Percentiles rank a stretch among this genome's conserved stretches.
Evolutionary conservation across 1,140 invertebrate genomes (phyloP).

Genomic region (Onthophagus taurus): DNA sequence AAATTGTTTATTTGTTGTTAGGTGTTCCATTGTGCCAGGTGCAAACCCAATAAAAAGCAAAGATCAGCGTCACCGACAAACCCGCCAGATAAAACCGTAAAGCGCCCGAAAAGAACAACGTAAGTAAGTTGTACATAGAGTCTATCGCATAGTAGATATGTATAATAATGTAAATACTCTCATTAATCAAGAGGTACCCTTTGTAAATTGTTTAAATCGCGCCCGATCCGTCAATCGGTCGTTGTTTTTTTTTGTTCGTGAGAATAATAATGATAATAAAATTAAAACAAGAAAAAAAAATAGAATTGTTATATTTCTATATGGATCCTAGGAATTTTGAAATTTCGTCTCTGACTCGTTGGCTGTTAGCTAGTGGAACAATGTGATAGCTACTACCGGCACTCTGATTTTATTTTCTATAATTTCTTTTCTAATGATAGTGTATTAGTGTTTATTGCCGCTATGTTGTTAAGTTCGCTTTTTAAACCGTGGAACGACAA

Average conservation of each 20-base stretch:
- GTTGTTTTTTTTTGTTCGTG: slow-evolving; percentile 16
- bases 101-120: slow-evolving; percentile 26
- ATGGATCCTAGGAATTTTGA: no score
- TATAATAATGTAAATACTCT: slow-evolving; percentile 31
- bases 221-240: no score
- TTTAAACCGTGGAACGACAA: neutral
- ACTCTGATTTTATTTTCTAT: neutral
- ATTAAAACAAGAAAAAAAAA: slow-evolving; percentile 13
- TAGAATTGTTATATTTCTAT: slow-evolving; percentile 17
- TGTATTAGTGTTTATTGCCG: neutral
- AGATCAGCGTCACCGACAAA: slow-evolving; percentile 24
- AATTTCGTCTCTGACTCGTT: slow-evolving; percentile 17
- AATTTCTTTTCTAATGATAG: neutral
- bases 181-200: no score
- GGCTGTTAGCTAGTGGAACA: slow-evolving; percentile 18
- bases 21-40: slow-evolving; percentile 32
- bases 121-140: slow-evolving; percentile 18
- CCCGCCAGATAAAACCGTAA: slow-evolving; percentile 24
- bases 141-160: slow-evolving; percentile 14
- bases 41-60: slow-evolving; percentile 25
- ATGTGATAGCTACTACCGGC: slow-evolving; percentile 16
- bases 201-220: slow-evolving; percentile 21
- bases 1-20: no score
- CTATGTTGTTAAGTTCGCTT: neutral
- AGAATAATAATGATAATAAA: slow-evolving; percentile 16